Base-by-base conservation (phyloP, 2,797 vertebrate genomes). In the Myiotriccus ornatus region DNA sequence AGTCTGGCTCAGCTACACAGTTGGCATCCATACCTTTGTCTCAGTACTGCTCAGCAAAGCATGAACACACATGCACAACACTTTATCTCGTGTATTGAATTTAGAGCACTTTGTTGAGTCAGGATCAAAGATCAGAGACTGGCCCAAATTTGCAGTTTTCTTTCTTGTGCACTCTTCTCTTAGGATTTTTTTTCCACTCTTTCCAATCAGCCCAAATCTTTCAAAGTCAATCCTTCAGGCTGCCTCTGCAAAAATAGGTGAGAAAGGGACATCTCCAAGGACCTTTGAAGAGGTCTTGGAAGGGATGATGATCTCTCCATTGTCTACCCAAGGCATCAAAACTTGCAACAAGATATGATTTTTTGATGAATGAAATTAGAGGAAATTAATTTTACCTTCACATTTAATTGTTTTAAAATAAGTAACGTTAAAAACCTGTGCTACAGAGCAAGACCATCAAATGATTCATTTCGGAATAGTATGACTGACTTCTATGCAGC, bases 51-150 rank as follows among this genome's bases (percentile, higher is more conserved):
- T 71, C 50, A 65, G 34, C 24, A 67, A 64, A 63, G 9, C 13
- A 23, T 11, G 35, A 76, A 41, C 0, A 0, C 6, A 18, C 6
- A 3, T 14, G 25, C 7, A 43, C 41, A 71, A 39, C 14, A 4
- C 14, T 76, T 71, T 44, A 32, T 65, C 12, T 57, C 16, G 7
- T 2, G 4, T 15, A 21, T 9, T 41, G 20, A 55, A 84, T 63
- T n/a, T 28, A 52, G 56, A 43, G 32, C 16, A 21, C 2, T 67
- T 49, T 23, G 14, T 30, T 71, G 46, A 75, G 56, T 56, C 37
- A 60, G 19, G n/a, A 62, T 30, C 55, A 53, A 75, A 63, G 63
- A 39, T 4, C 7, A 19, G 22, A 57, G 5, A 43, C 8, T 1
- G 6, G 60, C 20, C 3, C 9, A 74, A 47, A 87, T 34, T 18